Evolutionary conservation across 2,888 invertebrate genomes (phyloP), one percentile per base, ranked within the genome.

Genomic region (Furcula furcula): DNA sequence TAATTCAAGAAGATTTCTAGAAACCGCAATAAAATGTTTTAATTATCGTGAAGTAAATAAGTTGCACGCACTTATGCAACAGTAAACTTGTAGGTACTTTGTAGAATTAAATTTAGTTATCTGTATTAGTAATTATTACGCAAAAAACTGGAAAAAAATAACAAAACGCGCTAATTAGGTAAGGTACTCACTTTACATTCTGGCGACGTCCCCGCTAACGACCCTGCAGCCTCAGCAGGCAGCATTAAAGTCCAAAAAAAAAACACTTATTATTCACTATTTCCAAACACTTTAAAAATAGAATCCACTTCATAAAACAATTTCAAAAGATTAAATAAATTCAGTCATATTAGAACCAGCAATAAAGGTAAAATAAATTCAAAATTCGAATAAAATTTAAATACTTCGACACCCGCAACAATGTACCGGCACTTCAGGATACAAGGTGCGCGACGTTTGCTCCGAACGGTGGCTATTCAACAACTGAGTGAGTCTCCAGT

Each of bases 141-240:
- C n/a, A n/a, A n/a, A n/a, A n/a, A n/a, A n/a, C n/a, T n/a, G n/a
- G n/a, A n/a, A n/a, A n/a, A n/a, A n/a, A n/a, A n/a, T 3, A 11
- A 22, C 10, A 11, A 19, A 19, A 12, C 12, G 12, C 13, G 7
- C n/a, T 22, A 31, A 21, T 22, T 49, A n/a, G n/a, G n/a, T n/a
- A n/a, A n/a, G n/a, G n/a, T n/a, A 53, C 55, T 57, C 36, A 55
- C 55, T 31, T 57, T 34, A 55, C 46, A 57, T 56, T 37, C 40
- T 44, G 38, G 26, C 15, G 29, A 34, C 30, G 28, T 37, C 34
- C 36, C 14, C 31, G 29, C 26, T 9, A 30, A 16, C 31, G 12
- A 28, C 12, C 14, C 7, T 21, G 3, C 5, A 15, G 9, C 5
- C 21, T 6, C 4, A 3, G 25, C 9, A 12, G 9, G 14, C 21